These are phyloP conservation scores for Agrochola circellaris DNA, from an alignment of 2,888 invertebrate genomes.

Conservation along the genomic window DNA sequence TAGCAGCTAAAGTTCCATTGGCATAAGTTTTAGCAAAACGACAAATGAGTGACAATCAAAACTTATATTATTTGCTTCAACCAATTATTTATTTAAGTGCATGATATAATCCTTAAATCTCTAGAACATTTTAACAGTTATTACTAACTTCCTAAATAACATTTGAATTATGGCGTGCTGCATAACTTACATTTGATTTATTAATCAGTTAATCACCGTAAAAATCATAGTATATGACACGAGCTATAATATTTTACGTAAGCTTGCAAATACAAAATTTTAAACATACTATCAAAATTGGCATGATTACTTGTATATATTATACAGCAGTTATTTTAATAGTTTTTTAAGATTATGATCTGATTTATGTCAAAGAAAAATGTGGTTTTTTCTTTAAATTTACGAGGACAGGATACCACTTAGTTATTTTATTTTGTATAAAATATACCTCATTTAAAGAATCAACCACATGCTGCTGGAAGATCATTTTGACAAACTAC, in stretches of 20 bases:
- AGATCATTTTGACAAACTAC: constrained; percentile 17
- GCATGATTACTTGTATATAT: constrained; percentile 54
- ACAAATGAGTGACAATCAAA: constrained; percentile 14
- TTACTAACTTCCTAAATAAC: constrained; percentile 23
- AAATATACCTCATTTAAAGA: constrained; percentile 33
- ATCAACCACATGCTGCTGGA: constrained; percentile 29
- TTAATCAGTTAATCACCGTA: constrained; percentile 25
- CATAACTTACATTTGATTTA: constrained; percentile 26
- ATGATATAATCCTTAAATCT: constrained; percentile 22
- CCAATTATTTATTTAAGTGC: constrained; percentile 12
- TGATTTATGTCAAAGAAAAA: constrained; percentile 5
- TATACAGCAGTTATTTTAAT: constrained; percentile 18
- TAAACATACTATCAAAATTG: constrained; percentile 22
- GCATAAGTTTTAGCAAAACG: constrained; percentile 15
- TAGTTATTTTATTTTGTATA: background rate
- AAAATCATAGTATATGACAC: constrained; percentile 3
- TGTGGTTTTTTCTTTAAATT: constrained; percentile 44
- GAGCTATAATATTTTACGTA: constrained; percentile 21
- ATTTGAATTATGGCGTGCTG: constrained; percentile 33
- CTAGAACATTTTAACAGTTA: background rate
- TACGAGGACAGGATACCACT: background rate
- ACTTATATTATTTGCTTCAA: constrained; percentile 22
- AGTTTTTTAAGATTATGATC: constrained; percentile 11
- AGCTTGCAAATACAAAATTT: constrained; percentile 30
- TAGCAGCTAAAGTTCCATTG: constrained; percentile 3